Evolutionary conservation across 1,140 invertebrate species (phyloP).

Genomic region (Acromyrmex charruanus): DNA sequence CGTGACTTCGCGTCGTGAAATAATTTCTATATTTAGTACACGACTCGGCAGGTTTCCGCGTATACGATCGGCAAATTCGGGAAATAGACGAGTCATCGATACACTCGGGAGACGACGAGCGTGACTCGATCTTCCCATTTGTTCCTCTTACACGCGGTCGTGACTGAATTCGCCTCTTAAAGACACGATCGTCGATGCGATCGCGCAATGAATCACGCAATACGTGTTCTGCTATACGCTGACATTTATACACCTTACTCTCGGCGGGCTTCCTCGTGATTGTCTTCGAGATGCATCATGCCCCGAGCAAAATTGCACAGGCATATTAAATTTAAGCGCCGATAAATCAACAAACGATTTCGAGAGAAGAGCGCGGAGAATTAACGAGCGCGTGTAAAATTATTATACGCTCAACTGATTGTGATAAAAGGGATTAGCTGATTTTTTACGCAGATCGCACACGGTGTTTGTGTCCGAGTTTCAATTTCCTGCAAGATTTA

Average conservation of each 20-base stretch:
- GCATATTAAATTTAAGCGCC: conserved; percentile 19
- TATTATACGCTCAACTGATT: background rate
- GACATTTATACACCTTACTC: conserved; percentile 49
- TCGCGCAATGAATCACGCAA: conserved; percentile 50
- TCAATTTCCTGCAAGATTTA: conserved; percentile 43
- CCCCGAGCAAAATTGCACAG: background rate
- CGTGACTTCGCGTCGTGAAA: conserved; percentile 57
- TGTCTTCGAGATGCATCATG: conserved; percentile 18
- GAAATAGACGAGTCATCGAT: conserved; percentile 65
- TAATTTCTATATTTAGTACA: conserved; percentile 76
- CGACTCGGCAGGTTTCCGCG: conserved; percentile 36
- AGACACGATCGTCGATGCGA: conserved; percentile 41
- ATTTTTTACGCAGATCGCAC: background rate
- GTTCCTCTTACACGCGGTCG: conserved; percentile 9
- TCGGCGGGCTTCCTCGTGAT: conserved; percentile 15
- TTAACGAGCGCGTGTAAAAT: background rate
- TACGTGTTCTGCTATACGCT: conserved; percentile 42
- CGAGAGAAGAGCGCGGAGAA: background rate
- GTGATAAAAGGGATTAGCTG: background rate
- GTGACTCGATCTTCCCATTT: conserved; percentile 47
- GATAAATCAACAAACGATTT: conserved; percentile 7
- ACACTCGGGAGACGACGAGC: background rate
- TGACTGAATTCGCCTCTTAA: conserved; percentile 48
- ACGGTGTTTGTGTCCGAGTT: background rate
- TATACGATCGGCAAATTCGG: conserved; percentile 60